These are phyloP conservation scores for Actias luna DNA, from an alignment of 2,888 invertebrate genomes.

Conservation along the genomic window DNA sequence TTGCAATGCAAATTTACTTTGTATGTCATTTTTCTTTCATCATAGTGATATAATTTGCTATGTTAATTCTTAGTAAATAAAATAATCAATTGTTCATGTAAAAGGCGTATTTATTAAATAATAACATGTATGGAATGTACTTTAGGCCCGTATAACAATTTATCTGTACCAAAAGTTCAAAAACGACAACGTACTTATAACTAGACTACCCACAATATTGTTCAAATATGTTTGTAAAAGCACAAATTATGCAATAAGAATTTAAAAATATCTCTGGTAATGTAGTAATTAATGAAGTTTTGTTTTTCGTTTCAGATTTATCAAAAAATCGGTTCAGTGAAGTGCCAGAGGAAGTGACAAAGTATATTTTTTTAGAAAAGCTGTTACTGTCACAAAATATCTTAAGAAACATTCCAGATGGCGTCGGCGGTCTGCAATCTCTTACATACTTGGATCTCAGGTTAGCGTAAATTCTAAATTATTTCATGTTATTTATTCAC, in stretches of 20 bases:
- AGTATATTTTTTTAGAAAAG: conserved; percentile 93
- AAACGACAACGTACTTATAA: not conserved
- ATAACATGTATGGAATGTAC: not conserved
- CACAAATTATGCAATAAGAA: not conserved
- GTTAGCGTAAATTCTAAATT: conserved; percentile 61
- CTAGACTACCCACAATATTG: too few relatives aligned
- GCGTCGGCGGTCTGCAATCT: conserved; percentile 90
- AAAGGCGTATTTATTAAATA: not conserved
- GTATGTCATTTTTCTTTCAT: too few relatives aligned
- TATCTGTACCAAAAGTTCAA: not conserved
- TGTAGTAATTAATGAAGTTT: not conserved
- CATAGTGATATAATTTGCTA: too few relatives aligned
- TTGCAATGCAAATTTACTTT: too few relatives aligned
- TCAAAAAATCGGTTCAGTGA: conserved; percentile 88
- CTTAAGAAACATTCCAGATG: conserved; percentile 93
- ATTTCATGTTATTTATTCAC: not conserved
- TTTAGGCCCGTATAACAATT: conserved; percentile 1
- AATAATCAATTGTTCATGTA: not conserved
- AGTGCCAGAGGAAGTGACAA: conserved; percentile 93
- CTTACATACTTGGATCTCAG: conserved; percentile 95
- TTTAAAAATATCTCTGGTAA: not conserved
- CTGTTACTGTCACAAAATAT: conserved; percentile 95
- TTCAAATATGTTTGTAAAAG: not conserved
- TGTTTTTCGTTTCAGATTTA: conserved; percentile 69
- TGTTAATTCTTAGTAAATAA: too few relatives aligned